A percentile compares a stretch with the other conserved stretches of the same genome.
phyloP scores from a whole-genome alignment of 2,888 invertebrate genomes.

The Hypercompe scribonia region DNA sequence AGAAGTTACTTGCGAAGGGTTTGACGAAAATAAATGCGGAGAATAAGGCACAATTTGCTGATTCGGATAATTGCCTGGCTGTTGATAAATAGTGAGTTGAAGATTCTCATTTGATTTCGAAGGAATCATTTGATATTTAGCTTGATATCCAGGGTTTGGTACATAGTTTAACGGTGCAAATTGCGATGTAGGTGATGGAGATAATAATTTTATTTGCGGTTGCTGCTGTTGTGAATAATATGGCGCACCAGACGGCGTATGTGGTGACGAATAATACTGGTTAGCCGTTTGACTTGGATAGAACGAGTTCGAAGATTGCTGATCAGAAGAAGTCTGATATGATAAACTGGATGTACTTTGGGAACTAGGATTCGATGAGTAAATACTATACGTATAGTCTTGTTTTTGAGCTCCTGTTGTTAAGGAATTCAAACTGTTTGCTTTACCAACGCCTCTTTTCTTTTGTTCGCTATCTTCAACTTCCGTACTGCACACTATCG shows the following conservation, averaged over 20 bases:
- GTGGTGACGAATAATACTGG: conserved; percentile 70
- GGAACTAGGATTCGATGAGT: conserved; percentile 66
- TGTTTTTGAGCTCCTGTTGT: conserved; percentile 79
- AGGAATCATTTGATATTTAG: conserved; percentile 78
- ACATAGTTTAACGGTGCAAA: conserved; percentile 77
- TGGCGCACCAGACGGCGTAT: conserved; percentile 59
- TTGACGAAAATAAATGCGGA: conserved; percentile 64
- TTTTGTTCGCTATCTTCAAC: conserved; percentile 78
- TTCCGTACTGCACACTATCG: conserved; percentile 71
- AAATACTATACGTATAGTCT: conserved; percentile 80
- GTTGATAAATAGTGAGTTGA: conserved; percentile 74
- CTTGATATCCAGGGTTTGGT: conserved; percentile 77
- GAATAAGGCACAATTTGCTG: conserved; percentile 66
- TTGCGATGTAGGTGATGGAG: conserved; percentile 67
- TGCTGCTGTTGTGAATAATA: conserved; percentile 56
- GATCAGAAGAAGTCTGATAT: conserved; percentile 71
- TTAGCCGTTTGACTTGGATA: conserved; percentile 73
- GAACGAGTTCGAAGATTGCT: conserved; percentile 75
- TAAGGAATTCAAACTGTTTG: conserved; percentile 73
- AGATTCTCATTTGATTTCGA: conserved; percentile 72
- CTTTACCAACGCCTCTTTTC: conserved; percentile 77
- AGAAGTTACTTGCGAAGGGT: conserved; percentile 55
- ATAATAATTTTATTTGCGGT: conserved; percentile 65
- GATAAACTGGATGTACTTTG: conserved; percentile 59
- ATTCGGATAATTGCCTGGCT: conserved; percentile 61